Evolutionary conservation across 2,888 invertebrate species (phyloP).

Genomic region (Aleiodes leptofemur): DNA sequence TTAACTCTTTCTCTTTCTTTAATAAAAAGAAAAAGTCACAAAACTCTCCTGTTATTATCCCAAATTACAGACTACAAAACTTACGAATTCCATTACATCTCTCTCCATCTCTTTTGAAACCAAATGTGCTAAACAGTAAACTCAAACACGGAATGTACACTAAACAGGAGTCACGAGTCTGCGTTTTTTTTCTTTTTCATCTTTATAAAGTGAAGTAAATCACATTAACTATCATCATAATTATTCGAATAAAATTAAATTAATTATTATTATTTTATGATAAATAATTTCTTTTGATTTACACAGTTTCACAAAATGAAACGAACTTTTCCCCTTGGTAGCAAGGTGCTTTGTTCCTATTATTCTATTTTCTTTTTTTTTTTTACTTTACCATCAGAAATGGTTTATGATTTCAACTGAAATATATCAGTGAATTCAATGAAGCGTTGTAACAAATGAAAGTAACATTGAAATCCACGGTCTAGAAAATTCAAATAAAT

Average conservation of each 20-base stretch:
- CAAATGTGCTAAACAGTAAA: constrained; percentile 46
- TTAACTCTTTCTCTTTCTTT: neutral
- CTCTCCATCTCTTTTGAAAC: constrained; percentile 48
- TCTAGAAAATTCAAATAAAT: constrained; percentile 8
- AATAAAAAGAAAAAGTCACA: constrained; percentile 15
- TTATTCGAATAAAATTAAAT: no score
- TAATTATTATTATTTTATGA: no score
- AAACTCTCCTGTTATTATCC: constrained; percentile 55
- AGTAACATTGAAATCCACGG: constrained; percentile 24
- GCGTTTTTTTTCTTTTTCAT: constrained; percentile 33
- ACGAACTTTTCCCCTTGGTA: no score
- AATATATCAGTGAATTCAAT: neutral
- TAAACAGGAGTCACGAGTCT: constrained; percentile 43
- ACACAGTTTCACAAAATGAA: no score
- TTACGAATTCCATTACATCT: constrained; percentile 46
- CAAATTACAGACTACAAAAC: constrained; percentile 58
- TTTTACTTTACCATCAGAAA: constrained; percentile 1
- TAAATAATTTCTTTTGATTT: no score
- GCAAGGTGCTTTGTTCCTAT: neutral
- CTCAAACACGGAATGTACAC: constrained; percentile 32
- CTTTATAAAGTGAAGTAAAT: neutral
- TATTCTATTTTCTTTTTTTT: neutral
- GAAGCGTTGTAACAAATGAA: constrained; percentile 9
- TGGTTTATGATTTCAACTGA: neutral
- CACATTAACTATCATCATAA: constrained; percentile 6